These are phyloP conservation scores for Thryonomys swinderianus DNA, from an alignment of 2,113 vertebrate species.

Conservation along the genomic window DNA sequence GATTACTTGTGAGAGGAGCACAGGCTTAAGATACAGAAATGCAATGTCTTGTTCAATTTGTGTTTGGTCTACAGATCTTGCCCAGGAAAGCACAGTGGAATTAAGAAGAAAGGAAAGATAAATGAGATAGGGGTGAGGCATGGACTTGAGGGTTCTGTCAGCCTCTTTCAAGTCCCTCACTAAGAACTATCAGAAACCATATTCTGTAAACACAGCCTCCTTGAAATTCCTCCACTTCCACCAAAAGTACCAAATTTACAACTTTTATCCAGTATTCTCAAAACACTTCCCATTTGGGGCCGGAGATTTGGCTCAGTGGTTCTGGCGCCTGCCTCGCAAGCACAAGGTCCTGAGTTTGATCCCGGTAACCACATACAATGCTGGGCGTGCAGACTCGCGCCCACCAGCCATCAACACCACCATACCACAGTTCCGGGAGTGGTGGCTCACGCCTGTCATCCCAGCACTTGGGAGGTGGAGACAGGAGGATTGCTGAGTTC, in stretches of 20 bases:
- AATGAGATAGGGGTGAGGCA: slow-evolving; percentile 10
- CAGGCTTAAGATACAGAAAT: neutral
- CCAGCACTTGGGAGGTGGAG: too few relatives aligned
- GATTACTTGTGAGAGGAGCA: neutral
- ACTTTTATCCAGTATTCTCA: neutral
- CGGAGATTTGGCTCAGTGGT: too few relatives aligned
- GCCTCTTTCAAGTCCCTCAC: neutral
- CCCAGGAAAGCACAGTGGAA: neutral
- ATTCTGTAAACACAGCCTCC: neutral
- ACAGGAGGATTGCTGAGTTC: too few relatives aligned
- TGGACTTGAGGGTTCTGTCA: neutral
- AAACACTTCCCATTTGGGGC: neutral
- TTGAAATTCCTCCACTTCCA: slow-evolving; percentile 6
- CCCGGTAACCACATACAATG: too few relatives aligned
- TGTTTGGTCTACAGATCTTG: neutral
- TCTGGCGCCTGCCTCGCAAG: too few relatives aligned
- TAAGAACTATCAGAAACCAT: neutral
- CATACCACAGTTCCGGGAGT: too few relatives aligned
- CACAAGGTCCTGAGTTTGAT: too few relatives aligned
- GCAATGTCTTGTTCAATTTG: slow-evolving; percentile 11
- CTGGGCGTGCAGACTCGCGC: too few relatives aligned
- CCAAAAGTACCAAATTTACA: neutral
- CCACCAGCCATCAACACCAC: too few relatives aligned
- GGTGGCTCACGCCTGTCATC: too few relatives aligned
- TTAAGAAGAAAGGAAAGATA: slow-evolving; percentile 11